Evolutionary conservation across 2,797 vertebrate genomes (phyloP).

Genomic region (Emys orbicularis): DNA sequence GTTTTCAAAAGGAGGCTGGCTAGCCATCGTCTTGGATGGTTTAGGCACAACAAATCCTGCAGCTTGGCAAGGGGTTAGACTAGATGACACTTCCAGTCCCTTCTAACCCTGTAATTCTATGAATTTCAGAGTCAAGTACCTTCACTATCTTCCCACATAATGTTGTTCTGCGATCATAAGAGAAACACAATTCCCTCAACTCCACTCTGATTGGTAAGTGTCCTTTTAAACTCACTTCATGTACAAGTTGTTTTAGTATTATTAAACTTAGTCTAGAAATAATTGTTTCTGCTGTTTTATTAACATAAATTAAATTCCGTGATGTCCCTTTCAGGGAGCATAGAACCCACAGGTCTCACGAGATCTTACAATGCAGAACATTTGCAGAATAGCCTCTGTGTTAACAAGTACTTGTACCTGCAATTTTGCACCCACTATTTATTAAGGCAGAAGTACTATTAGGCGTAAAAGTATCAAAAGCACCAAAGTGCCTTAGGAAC

Average conservation of each 20-base stretch:
- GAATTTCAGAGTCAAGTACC: neutral
- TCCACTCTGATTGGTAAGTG: neutral
- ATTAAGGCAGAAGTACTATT: neutral
- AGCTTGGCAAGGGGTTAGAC: too few relatives aligned
- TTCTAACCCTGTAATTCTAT: too few relatives aligned
- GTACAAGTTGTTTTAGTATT: slow-evolving; percentile 18
- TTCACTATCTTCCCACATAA: neutral
- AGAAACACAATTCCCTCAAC: neutral
- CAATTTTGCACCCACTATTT: neutral
- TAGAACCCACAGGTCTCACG: neutral
- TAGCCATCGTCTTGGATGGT: too few relatives aligned
- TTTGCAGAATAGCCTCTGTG: neutral
- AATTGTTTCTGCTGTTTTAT: slow-evolving; percentile 10
- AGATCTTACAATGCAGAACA: neutral
- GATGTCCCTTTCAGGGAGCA: neutral
- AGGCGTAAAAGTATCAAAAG: neutral
- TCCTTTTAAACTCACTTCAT: neutral
- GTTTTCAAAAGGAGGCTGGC: too few relatives aligned
- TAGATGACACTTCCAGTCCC: too few relatives aligned
- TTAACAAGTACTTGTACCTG: neutral
- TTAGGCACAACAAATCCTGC: too few relatives aligned
- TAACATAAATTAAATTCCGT: neutral
- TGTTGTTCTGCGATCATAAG: neutral
- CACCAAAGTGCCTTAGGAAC: neutral
- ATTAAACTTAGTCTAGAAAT: slow-evolving; percentile 32